These are phyloP conservation scores for Alosa sapidissima DNA, from an alignment of 2,797 vertebrate species.

Conservation along the genomic window DNA sequence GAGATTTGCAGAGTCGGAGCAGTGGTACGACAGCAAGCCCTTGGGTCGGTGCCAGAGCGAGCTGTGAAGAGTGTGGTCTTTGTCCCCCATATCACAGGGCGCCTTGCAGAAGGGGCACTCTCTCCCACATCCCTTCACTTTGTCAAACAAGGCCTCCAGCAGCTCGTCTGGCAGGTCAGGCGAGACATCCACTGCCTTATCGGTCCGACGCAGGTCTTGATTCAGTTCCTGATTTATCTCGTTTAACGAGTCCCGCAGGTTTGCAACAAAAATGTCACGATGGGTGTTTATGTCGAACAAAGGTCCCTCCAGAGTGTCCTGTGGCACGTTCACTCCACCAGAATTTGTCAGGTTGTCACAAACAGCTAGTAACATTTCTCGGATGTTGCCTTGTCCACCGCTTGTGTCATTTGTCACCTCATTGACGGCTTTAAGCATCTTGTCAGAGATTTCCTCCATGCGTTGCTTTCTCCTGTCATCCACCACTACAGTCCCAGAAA, in stretches of 20 bases:
- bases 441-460: conserved; percentile 67
- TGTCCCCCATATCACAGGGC: conserved; percentile 61
- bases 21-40: conserved; percentile 55
- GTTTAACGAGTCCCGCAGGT: conserved; percentile 60
- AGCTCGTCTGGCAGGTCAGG: conserved; percentile 62
- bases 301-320: conserved; percentile 54
- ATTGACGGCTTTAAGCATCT: conserved; percentile 59
- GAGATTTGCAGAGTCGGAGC: conserved; percentile 39
- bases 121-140: conserved; percentile 66
- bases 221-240: conserved; percentile 57
- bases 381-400: conserved; percentile 54
- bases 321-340: conserved; percentile 60
- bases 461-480: conserved; percentile 57
- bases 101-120: conserved; percentile 69
- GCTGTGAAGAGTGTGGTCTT: conserved; percentile 62
- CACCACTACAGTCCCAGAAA: conserved; percentile 56
- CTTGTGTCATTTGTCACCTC: conserved; percentile 51
- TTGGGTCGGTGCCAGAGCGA: conserved; percentile 67
- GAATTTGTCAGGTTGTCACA: conserved; percentile 63
- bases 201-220: conserved; percentile 58
- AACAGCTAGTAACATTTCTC: conserved; percentile 63
- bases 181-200: conserved; percentile 55
- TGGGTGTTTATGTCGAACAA: conserved; percentile 68
- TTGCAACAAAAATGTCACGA: conserved; percentile 62
- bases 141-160: conserved; percentile 56